These are phyloP conservation scores for Zapornia atra DNA, from an alignment of 2,113 vertebrate species.

Conservation along the genomic window DNA sequence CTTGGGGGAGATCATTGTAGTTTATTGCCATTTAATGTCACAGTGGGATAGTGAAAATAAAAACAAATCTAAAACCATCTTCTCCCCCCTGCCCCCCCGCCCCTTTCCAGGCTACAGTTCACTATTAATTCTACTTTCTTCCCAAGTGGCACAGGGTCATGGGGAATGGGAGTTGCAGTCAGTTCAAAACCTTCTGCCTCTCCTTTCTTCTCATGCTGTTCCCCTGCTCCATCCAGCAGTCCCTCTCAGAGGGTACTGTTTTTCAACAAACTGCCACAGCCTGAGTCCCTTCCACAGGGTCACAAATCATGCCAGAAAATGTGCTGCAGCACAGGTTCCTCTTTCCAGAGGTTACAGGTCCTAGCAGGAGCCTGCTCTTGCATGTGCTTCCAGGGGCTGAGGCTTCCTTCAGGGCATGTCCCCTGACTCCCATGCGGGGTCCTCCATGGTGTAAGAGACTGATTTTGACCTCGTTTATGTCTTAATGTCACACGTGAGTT, in stretches of 20 bases:
- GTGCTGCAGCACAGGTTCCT: background rate
- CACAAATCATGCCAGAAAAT: background rate
- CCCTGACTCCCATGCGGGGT: fast-evolving
- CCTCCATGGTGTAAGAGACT: background rate
- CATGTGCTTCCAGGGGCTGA: background rate
- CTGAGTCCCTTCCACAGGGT: background rate
- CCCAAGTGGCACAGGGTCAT: too few relatives aligned
- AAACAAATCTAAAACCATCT: background rate
- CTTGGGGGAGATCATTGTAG: background rate
- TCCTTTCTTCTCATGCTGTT: background rate
- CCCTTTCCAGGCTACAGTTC: background rate
- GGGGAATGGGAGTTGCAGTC: background rate
- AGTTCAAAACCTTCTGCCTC: background rate
- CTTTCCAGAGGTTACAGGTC: background rate
- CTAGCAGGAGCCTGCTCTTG: background rate
- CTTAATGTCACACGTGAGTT: too few relatives aligned
- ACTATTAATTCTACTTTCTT: background rate
- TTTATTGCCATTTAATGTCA: background rate
- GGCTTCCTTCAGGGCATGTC: background rate
- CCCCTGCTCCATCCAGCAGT: background rate
- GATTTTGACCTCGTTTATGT: too few relatives aligned
- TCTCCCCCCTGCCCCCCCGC: too few relatives aligned
- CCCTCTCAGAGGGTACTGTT: background rate
- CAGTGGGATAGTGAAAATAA: background rate
- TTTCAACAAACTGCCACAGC: background rate